These are phyloP conservation scores for Galleria mellonella DNA, from an alignment of 1,140 invertebrate species.

Conservation along the genomic window DNA sequence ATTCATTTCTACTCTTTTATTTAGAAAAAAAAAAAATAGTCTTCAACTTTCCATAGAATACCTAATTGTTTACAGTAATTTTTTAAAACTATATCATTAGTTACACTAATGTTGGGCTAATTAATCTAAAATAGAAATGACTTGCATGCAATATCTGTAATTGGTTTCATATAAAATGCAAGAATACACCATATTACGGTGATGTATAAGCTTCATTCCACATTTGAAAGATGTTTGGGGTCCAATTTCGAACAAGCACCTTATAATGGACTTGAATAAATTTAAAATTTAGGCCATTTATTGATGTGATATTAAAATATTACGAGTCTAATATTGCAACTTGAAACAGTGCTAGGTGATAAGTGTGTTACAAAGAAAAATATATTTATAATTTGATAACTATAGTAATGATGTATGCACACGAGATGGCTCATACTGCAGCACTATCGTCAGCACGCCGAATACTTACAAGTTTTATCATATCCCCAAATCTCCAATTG, in stretches of 20 bases:
- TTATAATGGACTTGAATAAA: slow-evolving; percentile 2
- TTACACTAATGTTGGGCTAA: slow-evolving; percentile 34
- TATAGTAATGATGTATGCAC: too few species aligned
- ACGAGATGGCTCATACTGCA: too few species aligned
- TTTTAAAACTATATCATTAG: slow-evolving; percentile 32
- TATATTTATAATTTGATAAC: too few species aligned
- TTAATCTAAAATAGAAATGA: slow-evolving; percentile 23
- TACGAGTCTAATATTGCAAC: neutral
- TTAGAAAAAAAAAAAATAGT: slow-evolving; percentile 40
- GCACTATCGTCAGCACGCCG: too few species aligned
- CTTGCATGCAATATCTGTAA: slow-evolving; percentile 12
- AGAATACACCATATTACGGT: slow-evolving; percentile 7
- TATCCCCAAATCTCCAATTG: too few species aligned
- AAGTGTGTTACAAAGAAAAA: too few species aligned
- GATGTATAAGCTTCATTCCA: slow-evolving; percentile 6
- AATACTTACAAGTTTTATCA: too few species aligned
- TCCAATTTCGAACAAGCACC: slow-evolving; percentile 13
- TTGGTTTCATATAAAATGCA: slow-evolving; percentile 27
- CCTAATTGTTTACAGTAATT: slow-evolving; percentile 23
- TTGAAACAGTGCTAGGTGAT: neutral
- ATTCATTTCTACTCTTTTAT: slow-evolving; percentile 29
- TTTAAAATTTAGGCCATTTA: slow-evolving; percentile 14
- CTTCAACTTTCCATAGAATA: slow-evolving; percentile 46
- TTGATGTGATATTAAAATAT: slow-evolving; percentile 5
- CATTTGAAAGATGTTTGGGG: slow-evolving; percentile 5